These are phyloP conservation scores for Tetragonula clypearis DNA, from an alignment of 1,140 invertebrate species.

Conservation along the genomic window DNA sequence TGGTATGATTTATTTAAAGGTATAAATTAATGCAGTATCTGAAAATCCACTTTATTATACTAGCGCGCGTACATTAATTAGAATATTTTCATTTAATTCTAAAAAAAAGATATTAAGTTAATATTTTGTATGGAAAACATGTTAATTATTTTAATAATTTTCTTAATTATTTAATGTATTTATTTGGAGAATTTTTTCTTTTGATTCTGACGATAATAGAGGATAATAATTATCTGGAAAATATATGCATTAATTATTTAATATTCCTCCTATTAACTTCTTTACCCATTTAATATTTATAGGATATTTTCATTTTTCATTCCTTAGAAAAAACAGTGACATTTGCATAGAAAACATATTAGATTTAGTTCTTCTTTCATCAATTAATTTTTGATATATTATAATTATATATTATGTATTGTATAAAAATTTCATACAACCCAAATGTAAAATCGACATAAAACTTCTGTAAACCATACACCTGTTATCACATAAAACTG, in stretches of 20 bases:
- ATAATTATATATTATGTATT: no score
- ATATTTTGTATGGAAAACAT: neutral
- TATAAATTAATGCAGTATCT: slow-evolving; percentile 1
- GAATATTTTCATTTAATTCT: neutral
- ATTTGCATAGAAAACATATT: no score
- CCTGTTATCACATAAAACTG: neutral
- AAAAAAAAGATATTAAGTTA: neutral
- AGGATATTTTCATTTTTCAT: no score
- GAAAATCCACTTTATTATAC: neutral
- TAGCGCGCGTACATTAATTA: neutral
- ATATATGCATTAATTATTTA: no score
- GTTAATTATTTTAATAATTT: neutral
- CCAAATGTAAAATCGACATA: neutral
- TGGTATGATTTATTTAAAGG: neutral
- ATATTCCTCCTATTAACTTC: neutral
- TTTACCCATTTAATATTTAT: neutral
- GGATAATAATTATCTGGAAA: no score
- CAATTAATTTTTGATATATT: no score
- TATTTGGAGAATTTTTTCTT: no score
- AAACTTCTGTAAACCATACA: neutral
- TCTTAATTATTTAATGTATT: no score
- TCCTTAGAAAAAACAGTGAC: no score
- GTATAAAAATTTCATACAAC: no score
- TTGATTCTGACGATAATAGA: no score
- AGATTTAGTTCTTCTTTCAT: no score